Conservation (phyloP, 2,888 invertebrate species). For the Argynnis bischoffii region DNA sequence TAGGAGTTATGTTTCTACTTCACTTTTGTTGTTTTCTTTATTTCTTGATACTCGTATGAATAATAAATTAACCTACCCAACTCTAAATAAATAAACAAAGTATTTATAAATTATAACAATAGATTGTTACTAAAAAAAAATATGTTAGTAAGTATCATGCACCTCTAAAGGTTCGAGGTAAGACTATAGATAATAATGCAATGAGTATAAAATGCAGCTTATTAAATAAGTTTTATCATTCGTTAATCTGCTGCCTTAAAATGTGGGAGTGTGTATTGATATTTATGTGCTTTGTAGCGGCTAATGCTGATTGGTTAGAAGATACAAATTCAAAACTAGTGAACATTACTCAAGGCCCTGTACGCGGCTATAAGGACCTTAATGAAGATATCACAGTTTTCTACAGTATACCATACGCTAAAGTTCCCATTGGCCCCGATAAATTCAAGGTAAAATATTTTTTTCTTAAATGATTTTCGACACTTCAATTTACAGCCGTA, state of each 20-base stretch:
- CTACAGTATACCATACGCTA: conserved; percentile 60
- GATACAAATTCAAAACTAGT: conserved; percentile 40
- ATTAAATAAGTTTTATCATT: not conserved
- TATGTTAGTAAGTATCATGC: too few relatives aligned
- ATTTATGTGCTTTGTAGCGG: not conserved
- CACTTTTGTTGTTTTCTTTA: too few relatives aligned
- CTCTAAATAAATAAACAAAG: too few relatives aligned
- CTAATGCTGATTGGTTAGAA: not conserved
- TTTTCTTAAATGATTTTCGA: not conserved
- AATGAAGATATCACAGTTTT: conserved; percentile 48
- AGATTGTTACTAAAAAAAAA: too few relatives aligned
- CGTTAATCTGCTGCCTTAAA: conserved; percentile 1
- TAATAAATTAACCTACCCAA: too few relatives aligned
- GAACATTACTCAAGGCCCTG: conserved; percentile 47
- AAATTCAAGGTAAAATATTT: conserved; percentile 51
- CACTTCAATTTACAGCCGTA: too few relatives aligned
- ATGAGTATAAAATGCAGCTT: not conserved
- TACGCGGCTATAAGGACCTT: conserved; percentile 50
- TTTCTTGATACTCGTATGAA: too few relatives aligned
- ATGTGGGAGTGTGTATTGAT: not conserved
- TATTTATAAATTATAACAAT: too few relatives aligned
- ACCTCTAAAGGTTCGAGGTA: not conserved
- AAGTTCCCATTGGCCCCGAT: conserved; percentile 52
- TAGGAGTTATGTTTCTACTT: too few relatives aligned
- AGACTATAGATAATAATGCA: not conserved